Percentiles rank a stretch among this genome's conserved stretches.
phyloP scores from a whole-genome alignment of 2,888 invertebrate genomes.

The Cerastis leucographa region DNA sequence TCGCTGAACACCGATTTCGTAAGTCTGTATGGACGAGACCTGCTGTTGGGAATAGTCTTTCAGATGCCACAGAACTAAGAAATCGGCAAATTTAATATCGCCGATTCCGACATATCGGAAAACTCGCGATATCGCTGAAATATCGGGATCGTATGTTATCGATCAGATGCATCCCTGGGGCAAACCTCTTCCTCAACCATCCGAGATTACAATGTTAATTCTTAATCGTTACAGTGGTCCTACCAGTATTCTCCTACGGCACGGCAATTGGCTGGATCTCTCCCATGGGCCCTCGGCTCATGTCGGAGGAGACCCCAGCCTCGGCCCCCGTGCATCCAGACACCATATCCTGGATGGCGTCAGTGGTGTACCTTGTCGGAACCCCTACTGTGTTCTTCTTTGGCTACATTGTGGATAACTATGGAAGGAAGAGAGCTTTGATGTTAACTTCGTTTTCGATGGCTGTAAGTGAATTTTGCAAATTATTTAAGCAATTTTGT shows the following conservation, averaged over 20 bases:
- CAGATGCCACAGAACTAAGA: no score
- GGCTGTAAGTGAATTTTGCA: constrained; percentile 77
- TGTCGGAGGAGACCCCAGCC: constrained; percentile 85
- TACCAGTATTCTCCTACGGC: constrained; percentile 90
- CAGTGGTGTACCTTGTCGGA: constrained; percentile 89
- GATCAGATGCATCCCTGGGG: no score
- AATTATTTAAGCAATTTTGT: not conserved
- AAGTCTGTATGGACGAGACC: no score
- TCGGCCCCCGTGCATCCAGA: constrained; percentile 83
- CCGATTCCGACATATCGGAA: no score
- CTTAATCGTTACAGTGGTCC: constrained; percentile 82
- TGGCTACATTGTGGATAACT: constrained; percentile 88
- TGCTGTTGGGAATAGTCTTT: no score
- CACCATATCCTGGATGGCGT: constrained; percentile 90
- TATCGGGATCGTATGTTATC: no score
- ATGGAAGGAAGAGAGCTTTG: constrained; percentile 88
- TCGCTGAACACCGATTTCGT: no score
- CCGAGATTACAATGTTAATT: not conserved
- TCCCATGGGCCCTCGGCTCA: constrained; percentile 89
- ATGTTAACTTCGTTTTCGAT: constrained; percentile 85
- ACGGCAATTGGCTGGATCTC: constrained; percentile 91
- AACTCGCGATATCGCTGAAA: no score
- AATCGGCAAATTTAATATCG: no score
- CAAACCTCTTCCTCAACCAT: not conserved
- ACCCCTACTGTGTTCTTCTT: constrained; percentile 89